Evolutionary conservation across 2,888 invertebrate genomes (phyloP), one percentile per base, ranked within the genome.

Genomic region (Ophioninae sp.): DNA sequence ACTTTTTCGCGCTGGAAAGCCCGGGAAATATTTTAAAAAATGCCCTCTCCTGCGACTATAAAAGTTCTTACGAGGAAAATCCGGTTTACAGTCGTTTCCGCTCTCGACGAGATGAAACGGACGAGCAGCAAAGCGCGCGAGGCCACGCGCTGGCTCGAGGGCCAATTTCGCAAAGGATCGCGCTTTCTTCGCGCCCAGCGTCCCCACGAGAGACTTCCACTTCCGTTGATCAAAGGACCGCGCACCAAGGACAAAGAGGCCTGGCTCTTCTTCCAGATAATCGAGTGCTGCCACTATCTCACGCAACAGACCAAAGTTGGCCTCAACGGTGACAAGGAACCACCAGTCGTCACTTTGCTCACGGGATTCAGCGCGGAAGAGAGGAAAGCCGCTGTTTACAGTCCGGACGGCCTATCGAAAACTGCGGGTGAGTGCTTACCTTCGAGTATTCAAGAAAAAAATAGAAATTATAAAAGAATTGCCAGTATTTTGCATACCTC

Each of bases 111-210:
- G 88, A 93, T 98, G 88, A 98, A 99, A 93, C 96, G 97, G 83
- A 96, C 96, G 87, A 96, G 96, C 89, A 95, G 96, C 86, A 95
- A 96, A 85, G 98, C 98, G 0, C 95, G 98, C 74, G 98, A 98
- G 91, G 98, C 97, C 5, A 98, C 98, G 82, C 96, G 98, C 87
- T 99, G 98, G 98, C 94, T 99, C 85, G 98, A 98, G 93, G 94
- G 95, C 58, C 98, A 98, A 91, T 95, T 98, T 86, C 96, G 96
- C 87, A 96, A 96, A 85, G 98, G 98, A 13, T 98, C 97, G 88
- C 95, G 98, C 86, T 98, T 96, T 92, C 94, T 98, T 89, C 95
- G 98, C 87, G 96, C 98, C 0, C 98, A 98, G 93, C 95, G 97
- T 30, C 95, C 96, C 22, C 96, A 97, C 82, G 98, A 99, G 93